Evolutionary conservation across 2,888 invertebrate genomes (phyloP).

Genomic region (Pedicia rivosa): DNA sequence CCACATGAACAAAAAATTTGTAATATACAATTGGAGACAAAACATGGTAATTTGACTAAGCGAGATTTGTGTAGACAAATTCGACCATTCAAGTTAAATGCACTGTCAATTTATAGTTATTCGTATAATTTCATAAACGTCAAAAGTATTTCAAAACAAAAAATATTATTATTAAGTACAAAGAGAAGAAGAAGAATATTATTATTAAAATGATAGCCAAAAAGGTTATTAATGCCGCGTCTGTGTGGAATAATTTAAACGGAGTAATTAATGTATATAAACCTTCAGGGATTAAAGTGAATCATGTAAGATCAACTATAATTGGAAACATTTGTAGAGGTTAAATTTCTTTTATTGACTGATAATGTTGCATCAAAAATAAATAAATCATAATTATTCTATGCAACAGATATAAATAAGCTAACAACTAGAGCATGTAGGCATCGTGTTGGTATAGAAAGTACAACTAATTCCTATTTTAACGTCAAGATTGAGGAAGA

Average conservation of each 20-base stretch:
- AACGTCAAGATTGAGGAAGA: conserved; percentile 32
- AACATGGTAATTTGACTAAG: too few species aligned
- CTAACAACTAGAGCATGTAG: conserved; percentile 43
- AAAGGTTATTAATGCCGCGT: too few species aligned
- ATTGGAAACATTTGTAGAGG: conserved; percentile 50
- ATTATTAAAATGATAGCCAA: too few species aligned
- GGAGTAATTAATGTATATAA: conserved; percentile 70
- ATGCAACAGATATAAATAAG: conserved; percentile 56
- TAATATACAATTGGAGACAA: too few species aligned
- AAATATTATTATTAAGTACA: too few species aligned
- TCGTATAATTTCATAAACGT: too few species aligned
- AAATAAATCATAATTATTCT: conserved; percentile 6
- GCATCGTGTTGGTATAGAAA: conserved; percentile 43
- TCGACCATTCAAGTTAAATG: too few species aligned
- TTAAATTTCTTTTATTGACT: conserved; percentile 24
- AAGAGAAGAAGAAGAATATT: too few species aligned
- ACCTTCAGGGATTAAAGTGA: conserved; percentile 42
- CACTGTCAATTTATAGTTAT: too few species aligned
- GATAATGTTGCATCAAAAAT: conserved; percentile 4
- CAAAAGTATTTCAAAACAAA: too few species aligned
- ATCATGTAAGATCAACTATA: conserved; percentile 39
- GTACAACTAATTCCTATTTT: not conserved
- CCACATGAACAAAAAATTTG: conserved; percentile 10
- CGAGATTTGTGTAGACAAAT: too few species aligned
- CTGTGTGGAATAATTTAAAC: conserved; percentile 51